Evolutionary conservation across 2,797 vertebrate genomes (phyloP), one percentile per base, ranked within the genome.

Genomic region (Hemitrygon akajei): DNA sequence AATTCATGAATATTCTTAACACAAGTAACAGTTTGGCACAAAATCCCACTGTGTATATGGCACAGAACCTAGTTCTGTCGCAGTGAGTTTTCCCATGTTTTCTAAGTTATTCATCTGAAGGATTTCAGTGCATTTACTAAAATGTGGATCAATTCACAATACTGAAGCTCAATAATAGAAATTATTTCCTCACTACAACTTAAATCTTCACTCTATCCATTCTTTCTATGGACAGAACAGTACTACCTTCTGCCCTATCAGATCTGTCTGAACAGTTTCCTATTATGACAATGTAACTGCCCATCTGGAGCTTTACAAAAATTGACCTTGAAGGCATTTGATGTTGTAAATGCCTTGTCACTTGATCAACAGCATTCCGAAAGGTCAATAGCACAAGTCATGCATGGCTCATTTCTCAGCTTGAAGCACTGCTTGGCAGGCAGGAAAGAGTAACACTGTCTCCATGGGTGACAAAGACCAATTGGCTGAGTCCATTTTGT

Each of bases 111-210:
- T 89, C n/a, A 66, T 60, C 86, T 66, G 18, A 34, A 66, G 60
- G n/a, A 89, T 89, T 89, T 69, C 66, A 89, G 60, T 37, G 60
- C n/a, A 89, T 16, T 66, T 89, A 34, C n/a, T 66, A 60, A 89
- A 89, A 16, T 18, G 1, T 89, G 84, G 30, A 66, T 87, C 58
- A 87, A 87, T 87, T 60, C 6, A 9, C 66, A 34, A 37, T n/a
- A 86, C 37, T 89, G 86, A 89, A 34, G 14, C 30, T 89, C 60
- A n/a, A 56, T 37, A 89, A 89, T 22, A 63, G 60, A 69, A 89
- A 69, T 89, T 69, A 34, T 69, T 89, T 14, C n/a, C 86, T 89
- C n/a, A 37, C n/a, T 89, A 69, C n/a, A n/a, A 20, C 34, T 20
- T 22, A 69, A 89, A 22, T 34, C 30, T 34, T 66, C 58, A 89